Percentiles rank a stretch among this genome's conserved stretches.
These are phyloP conservation scores for Andricus grossulariae DNA, from an alignment of 1,140 invertebrate species.

Conservation along the genomic window DNA sequence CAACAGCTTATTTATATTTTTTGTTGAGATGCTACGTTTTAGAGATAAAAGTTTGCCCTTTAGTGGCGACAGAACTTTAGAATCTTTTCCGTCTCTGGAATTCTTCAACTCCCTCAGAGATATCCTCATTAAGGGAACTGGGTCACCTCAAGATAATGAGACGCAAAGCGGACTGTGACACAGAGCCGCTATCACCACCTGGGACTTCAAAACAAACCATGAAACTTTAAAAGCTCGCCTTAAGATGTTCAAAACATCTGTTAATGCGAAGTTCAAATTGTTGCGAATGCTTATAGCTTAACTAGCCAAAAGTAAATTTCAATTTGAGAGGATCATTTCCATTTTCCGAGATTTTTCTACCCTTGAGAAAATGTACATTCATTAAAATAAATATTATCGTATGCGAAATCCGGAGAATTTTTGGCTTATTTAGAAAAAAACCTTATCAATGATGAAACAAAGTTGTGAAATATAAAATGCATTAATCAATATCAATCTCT, in stretches of 20 bases:
- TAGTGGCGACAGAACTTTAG: conserved; percentile 34
- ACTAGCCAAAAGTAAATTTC: background rate
- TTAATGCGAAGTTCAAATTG: background rate
- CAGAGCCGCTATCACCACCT: conserved; percentile 29
- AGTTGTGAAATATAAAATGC: background rate
- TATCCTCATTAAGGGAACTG: conserved; percentile 59
- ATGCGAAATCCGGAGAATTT: too few species aligned
- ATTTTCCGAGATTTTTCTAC: too few species aligned
- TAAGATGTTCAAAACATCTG: background rate
- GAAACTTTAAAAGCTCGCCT: conserved; percentile 3
- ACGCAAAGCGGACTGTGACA: conserved; percentile 44
- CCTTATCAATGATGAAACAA: background rate
- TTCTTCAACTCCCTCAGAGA: conserved; percentile 47
- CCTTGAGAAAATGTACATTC: too few species aligned
- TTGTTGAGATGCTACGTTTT: background rate
- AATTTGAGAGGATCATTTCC: too few species aligned
- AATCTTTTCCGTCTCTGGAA: conserved; percentile 40
- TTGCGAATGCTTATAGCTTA: background rate
- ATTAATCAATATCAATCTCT: conserved; percentile 28
- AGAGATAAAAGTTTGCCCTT: conserved; percentile 15
- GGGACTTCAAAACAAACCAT: conserved; percentile 25
- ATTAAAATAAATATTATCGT: too few species aligned
- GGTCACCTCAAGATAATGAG: conserved; percentile 58
- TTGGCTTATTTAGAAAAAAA: too few species aligned
- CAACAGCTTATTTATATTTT: background rate